Percentiles rank a stretch among this genome's conserved stretches.
These are phyloP conservation scores for Lepidurus arcticus DNA, from an alignment of 1,140 invertebrate species.

Conservation along the genomic window DNA sequence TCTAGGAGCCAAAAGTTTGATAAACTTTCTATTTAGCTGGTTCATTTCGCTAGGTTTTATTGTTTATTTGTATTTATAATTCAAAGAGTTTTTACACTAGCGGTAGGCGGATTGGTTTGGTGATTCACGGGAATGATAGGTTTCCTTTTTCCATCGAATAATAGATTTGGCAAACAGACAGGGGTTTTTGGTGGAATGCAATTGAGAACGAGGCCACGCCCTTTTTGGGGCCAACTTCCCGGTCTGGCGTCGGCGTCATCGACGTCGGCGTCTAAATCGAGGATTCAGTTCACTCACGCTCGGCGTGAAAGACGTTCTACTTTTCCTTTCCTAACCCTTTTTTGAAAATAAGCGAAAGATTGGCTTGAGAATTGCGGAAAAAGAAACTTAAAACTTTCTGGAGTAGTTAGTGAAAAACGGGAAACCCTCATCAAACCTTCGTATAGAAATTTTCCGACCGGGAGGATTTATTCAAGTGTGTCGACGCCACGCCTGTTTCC, in stretches of 20 bases:
- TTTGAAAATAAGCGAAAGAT: background rate
- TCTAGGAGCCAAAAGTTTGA: background rate
- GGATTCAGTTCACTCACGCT: slow-evolving; percentile 12
- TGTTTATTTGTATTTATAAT: background rate
- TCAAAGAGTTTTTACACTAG: background rate
- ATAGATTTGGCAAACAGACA: background rate
- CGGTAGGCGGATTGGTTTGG: too few species aligned
- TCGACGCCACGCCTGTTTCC: background rate
- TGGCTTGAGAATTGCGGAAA: background rate
- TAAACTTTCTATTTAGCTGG: background rate
- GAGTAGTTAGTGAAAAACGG: background rate
- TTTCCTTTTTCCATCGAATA: background rate
- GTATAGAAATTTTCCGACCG: background rate
- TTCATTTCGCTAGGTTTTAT: background rate
- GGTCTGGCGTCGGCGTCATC: background rate
- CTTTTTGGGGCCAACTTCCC: background rate
- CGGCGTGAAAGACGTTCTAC: slow-evolving; percentile 20
- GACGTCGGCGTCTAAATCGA: background rate
- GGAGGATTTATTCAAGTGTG: slow-evolving; percentile 3
- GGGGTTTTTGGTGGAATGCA: background rate
- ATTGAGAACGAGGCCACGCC: background rate
- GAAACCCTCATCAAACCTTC: background rate
- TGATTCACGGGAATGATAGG: too few species aligned
- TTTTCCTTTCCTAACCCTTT: background rate
- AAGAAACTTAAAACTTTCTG: background rate